Evolutionary conservation across 2,113 vertebrate genomes (phyloP), one percentile per base, ranked within the genome.

Genomic region (Epinephelus fuscoguttatus): DNA sequence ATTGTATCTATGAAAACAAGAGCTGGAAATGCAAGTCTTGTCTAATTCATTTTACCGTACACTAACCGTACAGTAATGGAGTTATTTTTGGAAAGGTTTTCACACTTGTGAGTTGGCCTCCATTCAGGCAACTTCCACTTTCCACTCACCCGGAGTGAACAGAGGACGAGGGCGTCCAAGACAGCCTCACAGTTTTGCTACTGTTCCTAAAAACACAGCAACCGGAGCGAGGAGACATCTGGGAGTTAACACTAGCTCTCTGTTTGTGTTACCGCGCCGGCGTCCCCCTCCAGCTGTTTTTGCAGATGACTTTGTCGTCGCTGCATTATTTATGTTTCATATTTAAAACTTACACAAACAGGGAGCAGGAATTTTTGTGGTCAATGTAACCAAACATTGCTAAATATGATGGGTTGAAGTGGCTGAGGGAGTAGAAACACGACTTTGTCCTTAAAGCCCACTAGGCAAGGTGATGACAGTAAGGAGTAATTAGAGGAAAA

Each of bases 261-360:
- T 88, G 72, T 82, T 90, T 90, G 57, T 75, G 49, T 87, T 89
- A 42, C 42, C 15, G 47, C 70, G 56, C 68, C 23, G 15, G 60
- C 23, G 1, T 60, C 45, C 30, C 63, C 27, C 56, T 67, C 56
- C 64, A 66, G 13, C 60, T 68, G 70, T 79, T 75, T 70, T 63
- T 59, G 55, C 50, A 61, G 25, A 73, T 14, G 49, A 74, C 66
- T 81, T 68, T 82, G 77, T 84, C 75, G 74, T 40, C 57, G 59
- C 59, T 74, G 60, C 70, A 55, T 80, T 86, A 72, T 84, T 89
- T 86, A 72, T 69, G 62, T 84, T 79, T 87, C 70, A 89, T 74
- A 64, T 87, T 84, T 81, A 75, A 79, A 85, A 81, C 75, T 71
- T 81, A 55, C 17, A 19, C 63, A 90, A 87, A 78, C 63, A 81